Conservation (phyloP, 2,113 vertebrate species). For the Neogobius melanostomus region DNA sequence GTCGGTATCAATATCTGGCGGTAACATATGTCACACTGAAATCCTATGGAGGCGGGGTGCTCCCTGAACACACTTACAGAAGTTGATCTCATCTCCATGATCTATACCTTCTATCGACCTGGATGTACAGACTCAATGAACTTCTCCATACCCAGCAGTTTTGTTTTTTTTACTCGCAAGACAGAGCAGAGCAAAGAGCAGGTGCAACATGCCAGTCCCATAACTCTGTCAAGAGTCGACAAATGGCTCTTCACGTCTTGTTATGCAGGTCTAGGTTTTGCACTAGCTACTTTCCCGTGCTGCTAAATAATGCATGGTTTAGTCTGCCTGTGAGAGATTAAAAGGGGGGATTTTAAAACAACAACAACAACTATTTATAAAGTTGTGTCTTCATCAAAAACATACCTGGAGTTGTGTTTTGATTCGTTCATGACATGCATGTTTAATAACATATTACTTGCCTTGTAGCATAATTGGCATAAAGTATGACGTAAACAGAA, state of each 20-base stretch:
- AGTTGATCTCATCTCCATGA: neutral
- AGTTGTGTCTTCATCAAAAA: too few species aligned
- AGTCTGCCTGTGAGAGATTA: neutral
- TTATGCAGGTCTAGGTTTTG: neutral
- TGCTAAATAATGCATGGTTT: neutral
- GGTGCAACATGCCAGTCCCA: slow-evolving; percentile 10
- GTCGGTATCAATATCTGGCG: neutral
- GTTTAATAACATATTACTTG: too few species aligned
- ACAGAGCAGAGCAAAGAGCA: neutral
- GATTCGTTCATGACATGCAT: too few species aligned
- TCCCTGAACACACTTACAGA: neutral
- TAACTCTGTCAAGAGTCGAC: neutral
- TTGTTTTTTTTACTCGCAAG: slow-evolving; percentile 2
- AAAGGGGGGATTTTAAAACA: too few species aligned
- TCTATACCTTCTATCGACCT: neutral
- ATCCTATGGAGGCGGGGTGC: neutral
- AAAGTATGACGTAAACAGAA: too few species aligned
- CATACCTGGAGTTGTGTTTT: too few species aligned
- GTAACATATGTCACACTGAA: neutral
- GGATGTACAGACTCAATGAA: neutral
- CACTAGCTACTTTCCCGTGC: neutral
- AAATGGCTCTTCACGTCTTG: neutral
- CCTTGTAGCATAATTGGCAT: too few species aligned
- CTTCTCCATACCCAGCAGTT: neutral
- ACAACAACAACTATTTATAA: too few species aligned